A percentile compares a stretch with the other conserved stretches of the same genome.
phyloP scores from a whole-genome alignment of 2,113 vertebrate species.

The Onychostoma macrolepis region DNA sequence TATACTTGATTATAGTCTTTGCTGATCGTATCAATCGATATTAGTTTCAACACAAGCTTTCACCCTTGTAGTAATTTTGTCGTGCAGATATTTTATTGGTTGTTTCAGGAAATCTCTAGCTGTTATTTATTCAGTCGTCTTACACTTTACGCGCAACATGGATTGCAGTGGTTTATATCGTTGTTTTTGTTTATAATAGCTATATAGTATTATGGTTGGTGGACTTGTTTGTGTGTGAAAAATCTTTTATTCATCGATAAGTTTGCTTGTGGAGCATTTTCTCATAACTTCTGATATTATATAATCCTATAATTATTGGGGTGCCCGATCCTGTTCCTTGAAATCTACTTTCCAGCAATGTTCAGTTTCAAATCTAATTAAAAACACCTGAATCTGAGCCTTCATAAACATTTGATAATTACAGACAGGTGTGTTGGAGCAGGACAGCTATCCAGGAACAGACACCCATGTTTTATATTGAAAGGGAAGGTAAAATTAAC shows the following conservation, averaged over 20 bases:
- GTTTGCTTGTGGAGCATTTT: neutral
- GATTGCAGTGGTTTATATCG: neutral
- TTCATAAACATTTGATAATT: neutral
- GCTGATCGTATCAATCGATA: neutral
- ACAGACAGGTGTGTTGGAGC: neutral
- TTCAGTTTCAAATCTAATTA: neutral
- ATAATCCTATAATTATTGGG: neutral
- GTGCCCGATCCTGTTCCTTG: neutral
- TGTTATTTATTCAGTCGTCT: neutral
- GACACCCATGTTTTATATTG: neutral
- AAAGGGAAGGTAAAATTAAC: neutral
- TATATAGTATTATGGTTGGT: neutral
- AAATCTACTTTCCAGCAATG: neutral
- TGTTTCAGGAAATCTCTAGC: neutral
- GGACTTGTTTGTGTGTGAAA: neutral
- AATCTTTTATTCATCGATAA: neutral
- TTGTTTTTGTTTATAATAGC: neutral
- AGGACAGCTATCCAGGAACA: neutral
- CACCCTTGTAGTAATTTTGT: neutral
- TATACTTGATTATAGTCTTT: neutral
- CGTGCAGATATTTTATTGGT: neutral
- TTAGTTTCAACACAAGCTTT: neutral
- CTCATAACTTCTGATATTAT: neutral
- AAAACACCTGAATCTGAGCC: neutral
- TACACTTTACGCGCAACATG: neutral